Base-by-base conservation (phyloP, 2,113 vertebrate species). In the Oreochromis niloticus region DNA sequence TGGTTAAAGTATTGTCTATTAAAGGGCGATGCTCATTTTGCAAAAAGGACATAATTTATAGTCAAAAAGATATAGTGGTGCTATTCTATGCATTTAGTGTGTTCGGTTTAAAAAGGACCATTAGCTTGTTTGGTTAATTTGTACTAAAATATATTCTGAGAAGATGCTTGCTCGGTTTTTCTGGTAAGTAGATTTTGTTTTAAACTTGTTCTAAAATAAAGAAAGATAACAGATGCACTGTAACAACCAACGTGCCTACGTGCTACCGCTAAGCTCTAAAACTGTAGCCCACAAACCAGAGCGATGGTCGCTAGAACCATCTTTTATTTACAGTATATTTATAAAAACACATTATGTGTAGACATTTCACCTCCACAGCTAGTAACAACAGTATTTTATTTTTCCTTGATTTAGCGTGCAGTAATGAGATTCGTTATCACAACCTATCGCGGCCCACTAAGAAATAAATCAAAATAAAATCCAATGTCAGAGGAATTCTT, bases 241-340 rank as follows among this genome's bases (percentile, higher is more conserved):
- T 30, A 73, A 27, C 14, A 30, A 0, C 9, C 22, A 48, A 75
- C 0, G 3, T 48, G 43, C 24, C 14, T 50, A 75, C 4, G 0
- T 19, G 46, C 73, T 78, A 78, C 9, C 2, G 7, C 46, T 78
- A 13, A 78, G 46, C 46, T 34, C 30, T 32, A 52, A 52, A 78
- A 78, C 27, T 48, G 16, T 30, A 50, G 43, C 50, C 24, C 24
- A 52, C 43, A 52, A 78, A 52, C 73, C 73, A 34, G 27, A 52
- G 27, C 7, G 1, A 75, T 19, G 24, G 43, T 5, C 2, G 0
- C 9, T 48, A 30, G 9, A 30, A 48, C 46, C 46, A 50, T 52
- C 46, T 52, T 78, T 78, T 50, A 78, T 52, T 34, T 52, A 52
- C 73, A 78, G 73, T 78, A 32, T 78, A 32, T 34, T 27, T 46